These are phyloP conservation scores for Arnoldichthys spilopterus DNA, from an alignment of 2,797 vertebrate species.

Conservation along the genomic window DNA sequence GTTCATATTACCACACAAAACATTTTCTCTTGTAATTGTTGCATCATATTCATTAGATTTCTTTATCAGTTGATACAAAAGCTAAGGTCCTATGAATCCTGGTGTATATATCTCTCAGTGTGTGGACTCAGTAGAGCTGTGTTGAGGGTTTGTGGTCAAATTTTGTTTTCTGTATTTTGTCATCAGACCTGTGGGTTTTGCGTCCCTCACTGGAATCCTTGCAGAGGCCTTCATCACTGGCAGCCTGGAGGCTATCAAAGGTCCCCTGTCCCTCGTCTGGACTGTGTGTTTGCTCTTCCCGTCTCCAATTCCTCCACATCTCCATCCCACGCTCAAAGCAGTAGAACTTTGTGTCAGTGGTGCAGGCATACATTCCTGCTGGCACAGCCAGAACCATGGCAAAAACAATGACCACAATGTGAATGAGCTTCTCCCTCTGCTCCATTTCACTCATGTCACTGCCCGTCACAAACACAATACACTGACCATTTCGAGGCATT, in stretches of 20 bases:
- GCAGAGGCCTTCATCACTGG: constrained; percentile 82
- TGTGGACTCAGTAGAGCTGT: constrained; percentile 76
- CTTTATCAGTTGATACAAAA: background rate
- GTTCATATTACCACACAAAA: background rate
- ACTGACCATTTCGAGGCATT: constrained; percentile 78
- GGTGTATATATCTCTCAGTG: constrained; percentile 3
- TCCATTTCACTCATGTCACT: constrained; percentile 85
- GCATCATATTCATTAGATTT: background rate
- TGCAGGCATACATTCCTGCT: constrained; percentile 87
- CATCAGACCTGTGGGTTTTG: constrained; percentile 72
- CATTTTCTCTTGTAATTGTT: background rate
- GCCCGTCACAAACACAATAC: constrained; percentile 89
- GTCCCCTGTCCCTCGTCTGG: constrained; percentile 74
- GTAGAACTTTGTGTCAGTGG: constrained; percentile 78
- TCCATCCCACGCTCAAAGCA: constrained; percentile 74
- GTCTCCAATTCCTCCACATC: constrained; percentile 69
- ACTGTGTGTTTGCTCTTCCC: constrained; percentile 35
- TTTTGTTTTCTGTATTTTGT: constrained; percentile 68
- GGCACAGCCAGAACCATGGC: constrained; percentile 88
- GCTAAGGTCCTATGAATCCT: background rate
- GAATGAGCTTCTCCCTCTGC: constrained; percentile 87
- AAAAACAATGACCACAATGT: constrained; percentile 88
- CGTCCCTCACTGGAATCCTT: constrained; percentile 71
- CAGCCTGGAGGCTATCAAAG: constrained; percentile 81
- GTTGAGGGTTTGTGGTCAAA: constrained; percentile 70